Evolutionary conservation across 2,113 vertebrate genomes (phyloP).

Genomic region (Andinoacara biseriatus): DNA sequence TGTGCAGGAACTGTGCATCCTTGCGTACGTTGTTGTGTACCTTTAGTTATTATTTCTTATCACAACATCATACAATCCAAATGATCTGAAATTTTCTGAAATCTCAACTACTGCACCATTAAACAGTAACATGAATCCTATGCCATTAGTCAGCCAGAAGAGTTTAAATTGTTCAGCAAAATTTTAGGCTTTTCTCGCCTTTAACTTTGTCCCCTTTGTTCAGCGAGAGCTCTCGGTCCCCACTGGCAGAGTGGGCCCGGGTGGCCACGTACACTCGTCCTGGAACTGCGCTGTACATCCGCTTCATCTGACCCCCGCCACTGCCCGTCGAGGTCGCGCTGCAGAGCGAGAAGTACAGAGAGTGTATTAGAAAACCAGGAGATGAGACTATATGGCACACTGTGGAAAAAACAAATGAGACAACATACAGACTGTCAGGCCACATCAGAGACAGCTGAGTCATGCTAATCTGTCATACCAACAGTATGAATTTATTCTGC

Average conservation of each 20-base stretch:
- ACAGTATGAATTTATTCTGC: background rate
- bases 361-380: constrained; percentile 17
- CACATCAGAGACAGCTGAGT: constrained; percentile 41
- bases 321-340: constrained; percentile 61
- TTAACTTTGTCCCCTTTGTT: constrained; percentile 94
- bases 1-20: background rate
- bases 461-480: constrained; percentile 38
- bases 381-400: constrained; percentile 22
- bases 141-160: background rate
- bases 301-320: constrained; percentile 80
- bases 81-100: background rate
- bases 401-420: constrained; percentile 42
- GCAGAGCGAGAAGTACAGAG: background rate
- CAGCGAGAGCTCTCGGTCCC: constrained; percentile 87
- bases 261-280: constrained; percentile 89
- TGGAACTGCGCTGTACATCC: constrained; percentile 90
- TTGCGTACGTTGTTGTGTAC: background rate
- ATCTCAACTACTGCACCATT: background rate
- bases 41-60: background rate
- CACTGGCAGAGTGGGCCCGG: constrained; percentile 86
- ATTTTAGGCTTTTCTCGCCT: constrained; percentile 76
- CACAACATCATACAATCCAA: background rate
- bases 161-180: background rate
- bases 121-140: background rate
- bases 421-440: constrained; percentile 38